Base-by-base conservation (phyloP, 2,797 vertebrate genomes). In the Cebuella pygmaea region DNA sequence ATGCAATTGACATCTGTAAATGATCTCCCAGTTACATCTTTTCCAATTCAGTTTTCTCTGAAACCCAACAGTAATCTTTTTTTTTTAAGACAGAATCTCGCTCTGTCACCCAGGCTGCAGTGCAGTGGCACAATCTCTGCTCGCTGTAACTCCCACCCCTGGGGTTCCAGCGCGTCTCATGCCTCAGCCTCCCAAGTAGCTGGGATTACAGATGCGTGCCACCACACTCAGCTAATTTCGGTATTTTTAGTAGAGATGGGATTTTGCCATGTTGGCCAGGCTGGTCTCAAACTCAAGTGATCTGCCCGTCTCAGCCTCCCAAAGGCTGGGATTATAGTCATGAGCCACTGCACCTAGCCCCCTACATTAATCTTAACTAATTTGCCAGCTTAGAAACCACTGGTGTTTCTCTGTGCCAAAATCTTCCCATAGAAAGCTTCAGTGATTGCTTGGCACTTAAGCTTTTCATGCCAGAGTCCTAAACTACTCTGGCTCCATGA, bases 171-270 rank as follows among this genome's bases (percentile, higher is more conserved):
- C 2, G 13, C n/a, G 19, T 33, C 64, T 67, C 15, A 7, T 11
- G 67, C 67, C n/a, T 70, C n/a, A 36, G n/a, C n/a, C n/a, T 70
- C n/a, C 67, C 19, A 9, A 70, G 19, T 36, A 70, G 67, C n/a
- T 70, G n/a, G 19, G 19, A 70, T 36, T 70, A 70, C 17, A 70
- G n/a, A 8, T 2, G 1, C 0, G 1, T 20, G n/a, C 19, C 4
- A 70, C 7, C 64, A 67, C 7, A n/a, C n/a, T 36, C 1, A 19
- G 7, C 8, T 70, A 70, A 36, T 70, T 36, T 70, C 36, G 61
- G 61, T 70, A n/a, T 70, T 70, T 70, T 36, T 70, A 36, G 17
- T 70, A 36, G 67, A 70, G n/a, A n/a, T 0, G 19, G n/a, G n/a
- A 10, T 36, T 36, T 70, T 19, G 1, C 15, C 4, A 2, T 19